A percentile compares a stretch with the other conserved stretches of the same genome.
phyloP scores from a whole-genome alignment of 2,888 invertebrate species.

The Andrena camellia region DNA sequence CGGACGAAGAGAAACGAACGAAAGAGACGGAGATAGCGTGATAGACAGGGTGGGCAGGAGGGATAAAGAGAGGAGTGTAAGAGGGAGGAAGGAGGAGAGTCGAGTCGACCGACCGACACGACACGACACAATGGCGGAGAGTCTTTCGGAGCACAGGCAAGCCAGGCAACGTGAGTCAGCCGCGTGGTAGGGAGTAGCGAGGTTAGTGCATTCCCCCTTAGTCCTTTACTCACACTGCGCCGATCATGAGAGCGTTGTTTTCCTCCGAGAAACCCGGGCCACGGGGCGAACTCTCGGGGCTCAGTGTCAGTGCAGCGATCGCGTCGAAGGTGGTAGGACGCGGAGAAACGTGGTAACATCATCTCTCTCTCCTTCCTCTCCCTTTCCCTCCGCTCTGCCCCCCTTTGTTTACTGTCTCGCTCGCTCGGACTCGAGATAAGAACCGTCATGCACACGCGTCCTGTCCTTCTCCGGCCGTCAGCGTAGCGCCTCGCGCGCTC shows the following conservation, averaged over 20 bases:
- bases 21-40: background rate
- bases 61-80: constrained; percentile 31
- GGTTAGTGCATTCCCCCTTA: constrained; percentile 74
- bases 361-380: constrained; percentile 10
- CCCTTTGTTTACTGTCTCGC: constrained; percentile 36
- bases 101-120: constrained; percentile 53
- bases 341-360: constrained; percentile 55
- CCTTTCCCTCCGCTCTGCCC: constrained; percentile 6
- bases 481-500: constrained; percentile 19
- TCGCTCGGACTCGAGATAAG: constrained; percentile 55
- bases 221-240: constrained; percentile 66
- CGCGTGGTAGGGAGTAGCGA: constrained; percentile 65
- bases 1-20: constrained; percentile 27
- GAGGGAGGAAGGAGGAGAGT: constrained; percentile 44
- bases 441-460: constrained; percentile 47
- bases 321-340: constrained; percentile 71
- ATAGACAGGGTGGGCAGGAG: constrained; percentile 9
- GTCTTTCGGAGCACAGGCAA: constrained; percentile 58
- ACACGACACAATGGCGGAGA: constrained; percentile 77
- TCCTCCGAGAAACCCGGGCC: constrained; percentile 67
- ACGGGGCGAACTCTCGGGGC: constrained; percentile 65
- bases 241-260: constrained; percentile 65
- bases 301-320: constrained; percentile 75
- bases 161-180: constrained; percentile 70
- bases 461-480: constrained; percentile 25